A percentile compares a stretch with the other conserved stretches of the same genome.
Evolutionary conservation across 2,888 invertebrate genomes (phyloP).

Genomic region (Nomada fucata): DNA sequence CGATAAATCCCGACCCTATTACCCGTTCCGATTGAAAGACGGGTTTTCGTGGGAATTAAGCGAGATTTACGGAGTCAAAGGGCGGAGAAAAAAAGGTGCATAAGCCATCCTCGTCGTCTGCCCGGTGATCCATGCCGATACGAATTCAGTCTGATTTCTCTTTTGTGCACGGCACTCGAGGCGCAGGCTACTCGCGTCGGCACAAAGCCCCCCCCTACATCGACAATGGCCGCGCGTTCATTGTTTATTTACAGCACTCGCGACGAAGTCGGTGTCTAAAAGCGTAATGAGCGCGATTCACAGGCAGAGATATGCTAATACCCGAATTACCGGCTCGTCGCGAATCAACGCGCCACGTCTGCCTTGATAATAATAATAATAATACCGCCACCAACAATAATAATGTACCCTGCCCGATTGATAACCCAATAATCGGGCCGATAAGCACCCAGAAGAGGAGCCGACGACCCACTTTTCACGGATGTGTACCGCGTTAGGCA

Average conservation of each 20-base stretch:
- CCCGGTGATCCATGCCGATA: background rate
- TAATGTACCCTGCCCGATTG: background rate
- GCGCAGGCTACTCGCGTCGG: background rate
- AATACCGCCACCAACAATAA: background rate
- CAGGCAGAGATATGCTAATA: conserved; percentile 46
- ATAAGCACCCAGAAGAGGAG: background rate
- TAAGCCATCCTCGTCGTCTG: background rate
- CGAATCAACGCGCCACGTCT: conserved; percentile 1
- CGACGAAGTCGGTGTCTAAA: too few relatives aligned
- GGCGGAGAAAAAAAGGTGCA: background rate
- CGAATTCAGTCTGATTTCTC: conserved; percentile 26
- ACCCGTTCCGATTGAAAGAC: too few relatives aligned
- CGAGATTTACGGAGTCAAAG: background rate
- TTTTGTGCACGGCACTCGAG: background rate
- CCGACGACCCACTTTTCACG: conserved; percentile 52
- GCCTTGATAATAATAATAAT: background rate
- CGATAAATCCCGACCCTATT: too few relatives aligned
- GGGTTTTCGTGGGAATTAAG: background rate
- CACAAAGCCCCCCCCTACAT: background rate
- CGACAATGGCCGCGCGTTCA: conserved; percentile 20
- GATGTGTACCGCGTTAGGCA: conserved; percentile 23
- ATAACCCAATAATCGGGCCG: background rate
- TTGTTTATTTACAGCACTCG: conserved; percentile 27
- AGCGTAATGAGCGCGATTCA: conserved; percentile 40
- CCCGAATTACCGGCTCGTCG: conserved; percentile 22